These are phyloP conservation scores for Athripsodes cinereus DNA, from an alignment of 2,888 invertebrate genomes.

Conservation along the genomic window DNA sequence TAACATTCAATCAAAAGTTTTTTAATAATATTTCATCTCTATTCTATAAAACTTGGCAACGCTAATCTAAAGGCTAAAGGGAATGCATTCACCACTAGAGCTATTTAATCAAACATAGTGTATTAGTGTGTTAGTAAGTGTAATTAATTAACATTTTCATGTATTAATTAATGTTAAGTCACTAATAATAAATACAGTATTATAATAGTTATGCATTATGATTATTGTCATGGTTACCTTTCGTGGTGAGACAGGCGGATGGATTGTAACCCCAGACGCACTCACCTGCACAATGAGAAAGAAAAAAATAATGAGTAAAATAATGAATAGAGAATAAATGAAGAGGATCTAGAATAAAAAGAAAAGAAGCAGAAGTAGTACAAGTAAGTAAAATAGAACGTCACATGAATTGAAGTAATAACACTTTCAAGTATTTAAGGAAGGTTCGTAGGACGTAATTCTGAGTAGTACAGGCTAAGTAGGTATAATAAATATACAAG, in stretches of 20 bases:
- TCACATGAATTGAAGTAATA: no score
- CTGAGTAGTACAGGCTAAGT: no score
- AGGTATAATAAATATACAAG: no score
- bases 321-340: constrained; percentile 3
- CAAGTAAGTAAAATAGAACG: background rate
- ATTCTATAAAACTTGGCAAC: background rate
- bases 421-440: no score
- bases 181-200: background rate
- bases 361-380: constrained; percentile 1
- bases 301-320: constrained; percentile 8
- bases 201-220: background rate
- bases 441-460: no score
- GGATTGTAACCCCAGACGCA: constrained; percentile 28
- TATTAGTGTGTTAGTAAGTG: no score
- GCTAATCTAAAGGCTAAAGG: no score
- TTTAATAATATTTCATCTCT: background rate
- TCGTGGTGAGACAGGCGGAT: constrained; percentile 27
- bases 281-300: constrained; percentile 22
- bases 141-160: no score
- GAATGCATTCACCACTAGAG: no score
- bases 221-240: constrained; percentile 24
- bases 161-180: background rate
- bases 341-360: background rate
- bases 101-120: no score
- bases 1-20: no score